phyloP scores from a whole-genome alignment of 2,888 invertebrate genomes.

The Apamea monoglypha region DNA sequence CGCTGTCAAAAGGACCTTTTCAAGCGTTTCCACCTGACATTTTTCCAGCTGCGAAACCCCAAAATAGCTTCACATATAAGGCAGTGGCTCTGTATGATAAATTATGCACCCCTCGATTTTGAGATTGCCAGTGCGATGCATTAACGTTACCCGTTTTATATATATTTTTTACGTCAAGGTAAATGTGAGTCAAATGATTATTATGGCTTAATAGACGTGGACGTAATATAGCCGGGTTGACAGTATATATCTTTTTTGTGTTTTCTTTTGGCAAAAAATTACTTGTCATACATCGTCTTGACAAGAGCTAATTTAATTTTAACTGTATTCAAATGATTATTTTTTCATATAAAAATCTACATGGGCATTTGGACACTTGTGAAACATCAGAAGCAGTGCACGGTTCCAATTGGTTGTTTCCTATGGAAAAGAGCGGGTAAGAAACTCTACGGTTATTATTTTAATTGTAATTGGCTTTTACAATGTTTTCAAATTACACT shows the following conservation, averaged over 20 bases:
- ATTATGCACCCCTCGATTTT: conserved; percentile 89
- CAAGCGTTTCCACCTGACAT: conserved; percentile 8
- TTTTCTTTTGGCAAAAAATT: neutral
- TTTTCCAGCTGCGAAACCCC: conserved; percentile 52
- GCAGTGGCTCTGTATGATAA: conserved; percentile 82
- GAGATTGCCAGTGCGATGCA: conserved; percentile 85
- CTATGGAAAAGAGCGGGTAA: neutral
- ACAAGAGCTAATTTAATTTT: neutral
- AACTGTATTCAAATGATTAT: neutral
- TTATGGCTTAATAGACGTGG: conserved; percentile 76
- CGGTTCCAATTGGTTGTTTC: neutral
- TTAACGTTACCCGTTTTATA: conserved; percentile 86
- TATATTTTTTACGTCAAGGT: conserved; percentile 76
- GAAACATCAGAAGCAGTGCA: neutral
- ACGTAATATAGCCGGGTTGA: conserved; percentile 33
- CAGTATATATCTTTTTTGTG: conserved; percentile 3
- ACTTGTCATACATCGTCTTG: neutral
- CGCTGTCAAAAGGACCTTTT: neutral
- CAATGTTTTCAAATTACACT: too few species aligned
- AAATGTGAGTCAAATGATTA: conserved; percentile 84
- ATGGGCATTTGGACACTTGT: neutral
- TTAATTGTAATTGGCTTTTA: too few species aligned
- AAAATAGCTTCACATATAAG: conserved; percentile 86
- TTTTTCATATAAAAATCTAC: neutral
- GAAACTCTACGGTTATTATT: too few species aligned